Evolutionary conservation across 2,888 invertebrate genomes (phyloP), one percentile per base, ranked within the genome.

Genomic region (Acanthosepion lycidas): DNA sequence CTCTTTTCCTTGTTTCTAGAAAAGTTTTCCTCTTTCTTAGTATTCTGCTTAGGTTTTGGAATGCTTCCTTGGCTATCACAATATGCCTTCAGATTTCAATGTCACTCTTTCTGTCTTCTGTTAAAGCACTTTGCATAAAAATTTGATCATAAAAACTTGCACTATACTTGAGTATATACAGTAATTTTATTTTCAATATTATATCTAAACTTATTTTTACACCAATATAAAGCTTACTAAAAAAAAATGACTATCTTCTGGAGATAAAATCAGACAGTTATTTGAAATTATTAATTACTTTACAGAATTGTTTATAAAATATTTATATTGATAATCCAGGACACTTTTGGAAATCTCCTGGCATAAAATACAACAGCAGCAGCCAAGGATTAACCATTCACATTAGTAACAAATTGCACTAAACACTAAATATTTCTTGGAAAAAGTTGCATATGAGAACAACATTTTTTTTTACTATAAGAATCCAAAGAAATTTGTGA

Each of bases 401-500:
- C 12, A 78, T n/a, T 9, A 9, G 33, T 12, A 78, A n/a, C 12
- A 15, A 78, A 78, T 33, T 78, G n/a, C 12, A 78, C 15, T 12
- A 78, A 78, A 78, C n/a, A 33, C 59, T 12, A n/a, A 78, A 18
- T 5, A 78, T 78, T n/a, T 12, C 55, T 78, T 78, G n/a, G 15
- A 78, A 33, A 78, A n/a, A 33, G 59, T 23, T 23, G 18, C 12
- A 78, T 42, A 42, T 42, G 42, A 42, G 42, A 42, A 42, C 2
- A 42, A 42, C 42, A 42, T 42, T 42, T 42, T 42, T 42, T 42
- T 42, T n/a, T 33, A n/a, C 28, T 6, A 3, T 15, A 12, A 78
- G n/a, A 78, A 78, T 78, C 78, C 78, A 78, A 78, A 78, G 78
- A 78, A 78, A 78, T 78, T 78, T 78, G 78, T 78, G 78, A 78